Percentiles rank a stretch among this genome's conserved stretches.
These are phyloP conservation scores for Rhopilema esculentum DNA, from an alignment of 30 jellyfish, hydroid and myxozoan species.

Conservation along the genomic window DNA sequence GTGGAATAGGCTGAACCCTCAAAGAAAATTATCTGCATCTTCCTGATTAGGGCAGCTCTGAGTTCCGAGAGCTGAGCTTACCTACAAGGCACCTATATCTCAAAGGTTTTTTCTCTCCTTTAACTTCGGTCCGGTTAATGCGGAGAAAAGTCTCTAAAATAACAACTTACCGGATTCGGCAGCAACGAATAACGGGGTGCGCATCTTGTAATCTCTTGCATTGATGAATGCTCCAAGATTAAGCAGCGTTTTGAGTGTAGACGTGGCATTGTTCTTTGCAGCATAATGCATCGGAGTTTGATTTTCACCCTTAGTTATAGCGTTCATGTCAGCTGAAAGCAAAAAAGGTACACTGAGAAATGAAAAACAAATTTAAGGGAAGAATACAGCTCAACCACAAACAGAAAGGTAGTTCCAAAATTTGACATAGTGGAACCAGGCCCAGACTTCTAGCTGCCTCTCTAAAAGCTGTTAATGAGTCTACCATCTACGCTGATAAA, in stretches of 20 bases:
- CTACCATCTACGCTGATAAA: background rate
- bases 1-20: too few relatives aligned
- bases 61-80: too few relatives aligned
- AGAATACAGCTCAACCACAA: background rate
- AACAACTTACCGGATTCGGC: constrained; percentile 89
- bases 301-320: constrained; percentile 83
- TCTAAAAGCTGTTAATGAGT: background rate
- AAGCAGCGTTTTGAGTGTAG: constrained; percentile 79
- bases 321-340: constrained; percentile 84
- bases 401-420: too few relatives aligned
- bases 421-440: background rate
- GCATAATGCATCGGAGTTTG: constrained; percentile 99
- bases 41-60: too few relatives aligned
- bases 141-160: too few relatives aligned
- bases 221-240: constrained; percentile 93
- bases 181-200: constrained; percentile 98
- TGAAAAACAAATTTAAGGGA: background rate
- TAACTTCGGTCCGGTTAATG: too few relatives aligned
- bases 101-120: too few relatives aligned
- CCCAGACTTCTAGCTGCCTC: background rate
- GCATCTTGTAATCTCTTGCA: constrained; percentile 90
- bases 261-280: constrained; percentile 94
- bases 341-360: background rate
- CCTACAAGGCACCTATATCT: too few relatives aligned
- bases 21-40: too few relatives aligned